These are phyloP conservation scores for Notodonta dromedarius DNA, from an alignment of 2,888 invertebrate genomes.

Conservation along the genomic window DNA sequence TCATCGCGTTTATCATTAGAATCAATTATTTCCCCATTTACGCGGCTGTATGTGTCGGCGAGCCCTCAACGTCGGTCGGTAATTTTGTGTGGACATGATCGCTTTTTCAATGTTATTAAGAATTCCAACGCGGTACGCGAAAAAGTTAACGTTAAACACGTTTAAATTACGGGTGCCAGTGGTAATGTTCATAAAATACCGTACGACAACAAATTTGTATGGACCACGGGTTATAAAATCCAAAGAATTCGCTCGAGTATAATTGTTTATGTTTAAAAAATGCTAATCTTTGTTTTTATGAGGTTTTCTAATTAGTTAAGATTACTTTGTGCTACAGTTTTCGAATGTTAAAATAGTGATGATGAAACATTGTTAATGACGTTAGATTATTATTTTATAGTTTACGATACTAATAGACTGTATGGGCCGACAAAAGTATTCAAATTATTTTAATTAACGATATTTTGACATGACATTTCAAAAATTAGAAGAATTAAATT, in stretches of 20 bases:
- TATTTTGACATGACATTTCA: constrained; percentile 1
- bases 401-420: background rate
- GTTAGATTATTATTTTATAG: background rate
- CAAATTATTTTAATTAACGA: constrained; percentile 4
- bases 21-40: constrained; percentile 69
- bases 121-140: constrained; percentile 46
- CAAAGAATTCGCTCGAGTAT: constrained; percentile 26
- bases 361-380: constrained; percentile 9
- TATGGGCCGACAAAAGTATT: constrained; percentile 7
- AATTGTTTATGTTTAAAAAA: constrained; percentile 8
- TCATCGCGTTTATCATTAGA: constrained; percentile 64
- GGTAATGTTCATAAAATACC: constrained; percentile 33
- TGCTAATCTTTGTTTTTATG: constrained; percentile 19
- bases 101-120: constrained; percentile 59
- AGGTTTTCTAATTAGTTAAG: constrained; percentile 26
- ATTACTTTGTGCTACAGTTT: constrained; percentile 24
- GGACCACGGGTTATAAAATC: constrained; percentile 24
- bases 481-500: background rate
- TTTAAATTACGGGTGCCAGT: constrained; percentile 40
- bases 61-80: constrained; percentile 50
- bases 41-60: constrained; percentile 44
- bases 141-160: constrained; percentile 46
- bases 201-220: constrained; percentile 25
- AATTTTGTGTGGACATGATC: constrained; percentile 62
- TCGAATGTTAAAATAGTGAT: constrained; percentile 21